A percentile compares a stretch with the other conserved stretches of the same genome.
These are phyloP conservation scores for Rana temporaria DNA, from an alignment of 2,113 vertebrate species.

Conservation along the genomic window DNA sequence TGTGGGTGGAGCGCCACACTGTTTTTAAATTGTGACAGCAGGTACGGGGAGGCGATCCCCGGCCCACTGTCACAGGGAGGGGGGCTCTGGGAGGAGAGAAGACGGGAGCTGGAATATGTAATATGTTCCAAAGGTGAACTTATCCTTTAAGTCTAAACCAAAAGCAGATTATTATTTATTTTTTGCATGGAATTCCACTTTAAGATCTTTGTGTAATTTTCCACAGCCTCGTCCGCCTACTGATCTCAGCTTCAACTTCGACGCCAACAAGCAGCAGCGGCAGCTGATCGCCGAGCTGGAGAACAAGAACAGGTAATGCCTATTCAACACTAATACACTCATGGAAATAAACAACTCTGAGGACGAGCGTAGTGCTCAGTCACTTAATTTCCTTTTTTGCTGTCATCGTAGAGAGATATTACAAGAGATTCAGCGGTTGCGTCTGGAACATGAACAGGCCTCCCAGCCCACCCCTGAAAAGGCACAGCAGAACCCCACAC, in stretches of 20 bases:
- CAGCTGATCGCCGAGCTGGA: slow-evolving; percentile 97
- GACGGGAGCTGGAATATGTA: too few species aligned
- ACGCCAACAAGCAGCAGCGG: slow-evolving; percentile 93
- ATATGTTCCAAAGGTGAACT: too few species aligned
- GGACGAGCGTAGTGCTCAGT: background rate
- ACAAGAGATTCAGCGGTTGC: slow-evolving; percentile 92
- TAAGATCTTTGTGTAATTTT: too few species aligned
- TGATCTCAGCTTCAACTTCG: slow-evolving; percentile 89
- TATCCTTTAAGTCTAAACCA: too few species aligned
- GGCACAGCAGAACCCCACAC: slow-evolving; percentile 92
- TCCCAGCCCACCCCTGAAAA: slow-evolving; percentile 94
- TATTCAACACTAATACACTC: background rate
- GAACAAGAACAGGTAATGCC: slow-evolving; percentile 91
- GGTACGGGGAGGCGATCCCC: too few species aligned
- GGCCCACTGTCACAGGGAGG: too few species aligned
- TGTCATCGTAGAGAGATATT: slow-evolving; percentile 84
- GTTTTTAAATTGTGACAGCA: too few species aligned
- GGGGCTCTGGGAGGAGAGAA: too few species aligned
- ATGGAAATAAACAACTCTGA: background rate
- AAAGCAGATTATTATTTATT: too few species aligned
- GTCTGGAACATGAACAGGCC: slow-evolving; percentile 92
- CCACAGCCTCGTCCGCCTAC: slow-evolving; percentile 84
- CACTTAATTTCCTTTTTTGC: background rate
- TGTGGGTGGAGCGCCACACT: too few species aligned
- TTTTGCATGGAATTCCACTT: too few species aligned